Percentiles rank a stretch among this genome's conserved stretches.
Conservation (phyloP, 2,797 vertebrate species). For the Xenopus petersii region DNA sequence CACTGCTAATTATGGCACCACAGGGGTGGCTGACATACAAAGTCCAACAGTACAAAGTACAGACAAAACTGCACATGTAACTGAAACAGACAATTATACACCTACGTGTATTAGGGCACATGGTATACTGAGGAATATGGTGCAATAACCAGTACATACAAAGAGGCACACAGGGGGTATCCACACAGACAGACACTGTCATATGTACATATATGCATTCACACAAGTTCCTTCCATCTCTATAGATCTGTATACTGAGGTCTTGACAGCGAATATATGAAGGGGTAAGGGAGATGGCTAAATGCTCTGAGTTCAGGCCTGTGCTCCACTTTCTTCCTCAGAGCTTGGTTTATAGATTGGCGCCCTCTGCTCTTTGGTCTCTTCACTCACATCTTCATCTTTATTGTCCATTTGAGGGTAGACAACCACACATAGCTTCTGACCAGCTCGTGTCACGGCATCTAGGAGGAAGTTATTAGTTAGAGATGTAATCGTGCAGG, state of each 20-base stretch:
- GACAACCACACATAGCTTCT: conserved; percentile 87
- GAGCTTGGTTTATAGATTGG: conserved; percentile 49
- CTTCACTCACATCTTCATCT: conserved; percentile 32
- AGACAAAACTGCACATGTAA: conserved; percentile 23
- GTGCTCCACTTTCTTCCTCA: conserved; percentile 56
- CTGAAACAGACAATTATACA: conserved; percentile 26
- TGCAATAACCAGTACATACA: conserved; percentile 25
- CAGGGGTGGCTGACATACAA: conserved; percentile 11
- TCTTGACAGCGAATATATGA: conserved; percentile 9
- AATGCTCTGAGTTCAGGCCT: conserved; percentile 29
- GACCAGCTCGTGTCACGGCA: conserved; percentile 77
- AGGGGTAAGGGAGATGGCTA: conserved; percentile 7
- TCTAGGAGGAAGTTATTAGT: conserved; percentile 59
- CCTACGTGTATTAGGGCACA: conserved; percentile 9
- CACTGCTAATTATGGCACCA: conserved; percentile 21
- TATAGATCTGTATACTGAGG: conserved; percentile 16
- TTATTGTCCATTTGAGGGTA: conserved; percentile 65
- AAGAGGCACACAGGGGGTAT: not conserved
- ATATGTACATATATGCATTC: conserved; percentile 18
- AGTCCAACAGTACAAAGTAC: conserved; percentile 21
- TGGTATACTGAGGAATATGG: conserved; percentile 10
- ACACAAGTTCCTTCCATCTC: conserved; percentile 18
- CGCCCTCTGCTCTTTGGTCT: conserved; percentile 52
- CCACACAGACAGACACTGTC: not conserved
- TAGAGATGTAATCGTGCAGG: too few relatives aligned